Percentiles rank a stretch among this genome's conserved stretches.
These are phyloP conservation scores for Idaea straminata DNA, from an alignment of 2,888 invertebrate genomes.

Conservation along the genomic window DNA sequence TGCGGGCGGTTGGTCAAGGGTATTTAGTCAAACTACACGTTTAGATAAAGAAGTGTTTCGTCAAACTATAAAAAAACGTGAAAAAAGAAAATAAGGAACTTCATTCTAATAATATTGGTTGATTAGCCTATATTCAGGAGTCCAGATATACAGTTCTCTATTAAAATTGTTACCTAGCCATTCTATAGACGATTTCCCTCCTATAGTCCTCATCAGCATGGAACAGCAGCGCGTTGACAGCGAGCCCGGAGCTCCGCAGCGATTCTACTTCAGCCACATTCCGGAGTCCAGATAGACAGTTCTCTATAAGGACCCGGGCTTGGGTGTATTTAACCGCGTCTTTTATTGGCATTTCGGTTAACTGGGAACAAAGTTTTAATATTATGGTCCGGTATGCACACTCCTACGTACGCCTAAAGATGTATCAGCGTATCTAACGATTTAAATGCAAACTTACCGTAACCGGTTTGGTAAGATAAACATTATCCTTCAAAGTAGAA, in stretches of 20 bases:
- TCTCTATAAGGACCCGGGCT: slow-evolving; percentile 51
- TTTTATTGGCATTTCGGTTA: slow-evolving; percentile 52
- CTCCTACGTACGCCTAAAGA: background rate
- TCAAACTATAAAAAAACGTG: no score
- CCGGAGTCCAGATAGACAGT: slow-evolving; percentile 53
- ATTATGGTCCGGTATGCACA: background rate
- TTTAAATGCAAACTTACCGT: slow-evolving; percentile 30
- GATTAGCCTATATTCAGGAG: no score
- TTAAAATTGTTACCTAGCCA: slow-evolving; percentile 48
- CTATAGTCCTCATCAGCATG: slow-evolving; percentile 61
- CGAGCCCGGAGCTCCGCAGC: slow-evolving; percentile 45
- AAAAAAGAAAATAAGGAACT: no score
- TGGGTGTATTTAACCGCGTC: slow-evolving; percentile 38
- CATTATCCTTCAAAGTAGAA: slow-evolving; percentile 48
- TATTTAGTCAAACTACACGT: no score
- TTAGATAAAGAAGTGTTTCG: no score
- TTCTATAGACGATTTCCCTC: slow-evolving; percentile 50
- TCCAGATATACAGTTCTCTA: no score
- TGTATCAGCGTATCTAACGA: background rate
- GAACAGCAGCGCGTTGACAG: slow-evolving; percentile 57
- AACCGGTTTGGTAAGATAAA: slow-evolving; percentile 51
- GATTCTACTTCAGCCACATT: slow-evolving; percentile 56
- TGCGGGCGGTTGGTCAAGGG: no score
- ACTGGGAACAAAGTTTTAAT: slow-evolving; percentile 31
- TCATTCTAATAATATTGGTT: no score